phyloP scores from a whole-genome alignment of 1,140 invertebrate species.

The Papilio helenus region DNA sequence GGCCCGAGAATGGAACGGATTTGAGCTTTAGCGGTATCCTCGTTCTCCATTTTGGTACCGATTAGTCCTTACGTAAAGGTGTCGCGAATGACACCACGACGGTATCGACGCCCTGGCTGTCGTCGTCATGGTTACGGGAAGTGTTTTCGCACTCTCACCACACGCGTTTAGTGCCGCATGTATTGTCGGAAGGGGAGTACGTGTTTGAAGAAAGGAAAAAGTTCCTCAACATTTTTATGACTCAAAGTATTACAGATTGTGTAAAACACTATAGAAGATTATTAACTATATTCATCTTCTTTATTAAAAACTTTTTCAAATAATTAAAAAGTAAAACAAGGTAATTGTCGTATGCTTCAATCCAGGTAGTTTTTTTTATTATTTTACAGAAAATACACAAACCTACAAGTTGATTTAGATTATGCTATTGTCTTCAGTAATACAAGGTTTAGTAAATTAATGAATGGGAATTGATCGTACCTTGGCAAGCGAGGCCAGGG shows the following conservation, averaged over 20 bases:
- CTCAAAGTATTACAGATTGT: neutral
- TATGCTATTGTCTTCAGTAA: too few relatives aligned
- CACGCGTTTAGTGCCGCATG: conserved; percentile 49
- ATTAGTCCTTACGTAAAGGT: conserved; percentile 65
- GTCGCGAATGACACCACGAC: conserved; percentile 60
- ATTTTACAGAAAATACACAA: too few relatives aligned
- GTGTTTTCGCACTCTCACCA: conserved; percentile 73
- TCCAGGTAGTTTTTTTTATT: too few relatives aligned
- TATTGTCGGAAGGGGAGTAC: conserved; percentile 33
- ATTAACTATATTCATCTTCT: neutral
- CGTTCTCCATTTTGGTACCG: conserved; percentile 55
- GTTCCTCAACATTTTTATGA: neutral
- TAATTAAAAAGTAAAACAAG: too few relatives aligned
- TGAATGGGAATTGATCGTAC: conserved; percentile 67
- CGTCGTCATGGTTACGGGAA: conserved; percentile 71
- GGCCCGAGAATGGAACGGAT: conserved; percentile 83
- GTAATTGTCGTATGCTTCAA: too few relatives aligned
- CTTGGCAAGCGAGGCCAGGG: conserved; percentile 86
- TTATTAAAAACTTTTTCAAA: neutral
- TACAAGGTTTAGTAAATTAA: too few relatives aligned
- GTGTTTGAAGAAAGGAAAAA: neutral
- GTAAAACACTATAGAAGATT: neutral
- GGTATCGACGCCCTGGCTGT: conserved; percentile 73
- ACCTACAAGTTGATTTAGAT: too few relatives aligned
- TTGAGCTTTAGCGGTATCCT: conserved; percentile 72